phyloP scores from a whole-genome alignment of 2,888 invertebrate species.

The Pyrocoelia pectoralis region DNA sequence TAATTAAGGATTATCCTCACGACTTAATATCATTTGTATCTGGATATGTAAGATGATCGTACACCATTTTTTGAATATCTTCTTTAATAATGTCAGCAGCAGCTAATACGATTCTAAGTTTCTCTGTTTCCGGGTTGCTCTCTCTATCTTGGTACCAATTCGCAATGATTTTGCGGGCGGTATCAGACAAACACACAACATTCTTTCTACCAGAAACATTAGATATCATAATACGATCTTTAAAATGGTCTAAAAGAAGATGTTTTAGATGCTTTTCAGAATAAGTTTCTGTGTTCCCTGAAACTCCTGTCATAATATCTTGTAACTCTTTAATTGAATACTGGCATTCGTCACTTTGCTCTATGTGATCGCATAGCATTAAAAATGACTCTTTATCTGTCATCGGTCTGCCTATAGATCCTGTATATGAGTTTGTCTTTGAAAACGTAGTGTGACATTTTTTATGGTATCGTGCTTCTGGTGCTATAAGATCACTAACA shows the following conservation, averaged over 20 bases:
- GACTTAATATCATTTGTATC: not conserved
- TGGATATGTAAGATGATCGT: constrained; percentile 1
- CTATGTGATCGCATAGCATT: not conserved
- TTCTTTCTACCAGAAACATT: not conserved
- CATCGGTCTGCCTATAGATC: no score
- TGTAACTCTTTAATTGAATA: constrained; percentile 4
- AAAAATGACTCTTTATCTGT: not conserved
- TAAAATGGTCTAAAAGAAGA: not conserved
- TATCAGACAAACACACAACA: not conserved
- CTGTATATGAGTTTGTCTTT: no score
- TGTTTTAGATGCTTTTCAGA: constrained; percentile 1
- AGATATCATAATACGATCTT: not conserved
- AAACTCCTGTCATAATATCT: not conserved
- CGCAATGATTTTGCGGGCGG: not conserved
- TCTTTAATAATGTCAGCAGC: constrained; percentile 2
- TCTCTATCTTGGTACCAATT: not conserved
- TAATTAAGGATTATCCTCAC: not conserved
- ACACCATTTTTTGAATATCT: constrained; percentile 10
- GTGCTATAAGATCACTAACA: constrained; percentile 1
- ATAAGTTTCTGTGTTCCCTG: not conserved
- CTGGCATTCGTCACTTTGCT: not conserved
- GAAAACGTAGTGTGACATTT: not conserved
- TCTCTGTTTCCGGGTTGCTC: not conserved
- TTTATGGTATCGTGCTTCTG: constrained; percentile 5
- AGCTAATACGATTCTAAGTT: constrained; percentile 4